These are phyloP conservation scores for Pseudomyrmex flavicornis DNA, from an alignment of 1,140 invertebrate genomes.

Conservation along the genomic window DNA sequence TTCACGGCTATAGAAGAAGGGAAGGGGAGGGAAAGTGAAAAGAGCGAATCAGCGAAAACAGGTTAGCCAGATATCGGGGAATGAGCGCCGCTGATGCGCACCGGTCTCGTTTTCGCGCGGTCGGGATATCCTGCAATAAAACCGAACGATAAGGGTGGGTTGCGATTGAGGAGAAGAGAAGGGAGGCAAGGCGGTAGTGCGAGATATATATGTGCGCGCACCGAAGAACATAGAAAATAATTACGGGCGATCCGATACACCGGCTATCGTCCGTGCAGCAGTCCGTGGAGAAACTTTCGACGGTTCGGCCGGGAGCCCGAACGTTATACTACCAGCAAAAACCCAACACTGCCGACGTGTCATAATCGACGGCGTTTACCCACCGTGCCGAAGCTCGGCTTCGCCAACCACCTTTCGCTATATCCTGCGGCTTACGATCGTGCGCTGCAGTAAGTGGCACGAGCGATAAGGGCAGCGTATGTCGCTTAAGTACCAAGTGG, in stretches of 20 bases:
- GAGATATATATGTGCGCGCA: neutral
- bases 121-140: constrained; percentile 77
- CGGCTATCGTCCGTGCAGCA: constrained; percentile 26
- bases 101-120: constrained; percentile 43
- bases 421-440: constrained; percentile 64
- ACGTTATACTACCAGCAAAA: constrained; percentile 19
- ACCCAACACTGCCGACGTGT: constrained; percentile 23
- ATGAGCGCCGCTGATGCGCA: constrained; percentile 63
- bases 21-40: constrained; percentile 11
- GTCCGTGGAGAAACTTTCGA: constrained; percentile 39
- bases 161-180: constrained; percentile 3
- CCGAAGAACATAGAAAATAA: constrained; percentile 69
- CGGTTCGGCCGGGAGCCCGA: neutral
- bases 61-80: constrained; percentile 64
- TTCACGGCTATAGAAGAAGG: constrained; percentile 1
- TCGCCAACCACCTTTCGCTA: constrained; percentile 2
- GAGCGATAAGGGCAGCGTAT: constrained; percentile 32
- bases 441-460: constrained; percentile 26
- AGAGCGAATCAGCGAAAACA: constrained; percentile 33
- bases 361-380: constrained; percentile 48
- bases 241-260: constrained; percentile 69
- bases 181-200: neutral
- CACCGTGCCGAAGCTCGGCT: neutral
- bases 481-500: constrained; percentile 42
- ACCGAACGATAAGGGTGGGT: constrained; percentile 63